These are phyloP conservation scores for Dinothrombium tinctorium DNA, from an alignment of 1,140 invertebrate genomes.

Conservation along the genomic window DNA sequence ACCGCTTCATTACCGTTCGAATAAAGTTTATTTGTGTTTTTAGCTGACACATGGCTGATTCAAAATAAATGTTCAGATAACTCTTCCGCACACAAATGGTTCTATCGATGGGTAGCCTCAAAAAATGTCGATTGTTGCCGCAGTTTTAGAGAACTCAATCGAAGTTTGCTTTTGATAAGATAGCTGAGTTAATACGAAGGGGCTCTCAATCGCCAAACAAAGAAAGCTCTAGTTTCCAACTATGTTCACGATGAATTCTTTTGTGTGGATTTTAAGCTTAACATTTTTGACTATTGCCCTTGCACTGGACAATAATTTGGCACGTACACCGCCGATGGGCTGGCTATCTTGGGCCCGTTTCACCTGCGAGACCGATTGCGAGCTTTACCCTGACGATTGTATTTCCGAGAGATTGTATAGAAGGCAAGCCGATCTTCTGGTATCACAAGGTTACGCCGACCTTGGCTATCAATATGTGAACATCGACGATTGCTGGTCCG, in stretches of 20 bases:
- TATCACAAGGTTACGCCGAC: conserved; percentile 61
- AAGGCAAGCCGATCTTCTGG: conserved; percentile 70
- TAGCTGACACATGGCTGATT: too few species aligned
- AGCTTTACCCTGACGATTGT: conserved; percentile 7
- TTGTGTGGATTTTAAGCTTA: not conserved
- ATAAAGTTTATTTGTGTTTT: too few species aligned
- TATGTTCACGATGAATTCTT: not conserved
- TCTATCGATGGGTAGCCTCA: too few species aligned
- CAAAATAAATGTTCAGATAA: too few species aligned
- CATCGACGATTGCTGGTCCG: conserved; percentile 86
- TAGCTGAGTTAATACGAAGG: too few species aligned
- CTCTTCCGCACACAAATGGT: too few species aligned
- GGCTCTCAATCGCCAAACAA: too few species aligned
- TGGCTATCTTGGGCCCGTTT: conserved; percentile 86
- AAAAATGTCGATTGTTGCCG: too few species aligned
- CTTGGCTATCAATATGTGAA: conserved; percentile 80
- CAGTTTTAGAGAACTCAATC: too few species aligned
- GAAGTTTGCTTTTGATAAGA: too few species aligned
- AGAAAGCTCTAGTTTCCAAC: not conserved
- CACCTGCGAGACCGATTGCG: conserved; percentile 30
- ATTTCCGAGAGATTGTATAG: conserved; percentile 65
- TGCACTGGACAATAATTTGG: conserved; percentile 51
- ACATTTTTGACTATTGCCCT: not conserved
- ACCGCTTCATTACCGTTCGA: too few species aligned
- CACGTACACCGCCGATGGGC: conserved; percentile 60